Evolutionary conservation across 2,113 vertebrate genomes (phyloP), one percentile per base, ranked within the genome.

Genomic region (Macaca mulatta): DNA sequence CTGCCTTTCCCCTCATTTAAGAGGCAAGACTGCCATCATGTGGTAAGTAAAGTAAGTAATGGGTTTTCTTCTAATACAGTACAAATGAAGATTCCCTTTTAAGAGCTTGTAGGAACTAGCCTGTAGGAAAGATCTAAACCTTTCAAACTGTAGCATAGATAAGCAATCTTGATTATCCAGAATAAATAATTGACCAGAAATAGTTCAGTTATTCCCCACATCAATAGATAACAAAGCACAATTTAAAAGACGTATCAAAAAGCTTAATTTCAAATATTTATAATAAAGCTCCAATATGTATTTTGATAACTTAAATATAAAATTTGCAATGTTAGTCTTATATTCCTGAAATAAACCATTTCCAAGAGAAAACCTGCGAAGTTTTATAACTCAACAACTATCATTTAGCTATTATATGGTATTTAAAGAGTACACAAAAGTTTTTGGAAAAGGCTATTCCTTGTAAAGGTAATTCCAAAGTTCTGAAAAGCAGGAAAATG

Each of bases 11-110:
- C 40, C 40, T 88, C 93, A 93, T 32, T 90, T 83, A 93, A 88
- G 45, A 96, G 80, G 55, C 32, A 84, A 83, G 69, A 90, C 90
- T 79, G 92, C 85, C 95, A 97, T 94, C 89, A 2, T 83, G 89
- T 97, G 92, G 95, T 82, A 88, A 81, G 22, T 64, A 70, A 38
- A 89, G 43, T 55, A 93, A 95, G 14, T 50, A 93, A 16, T 13
- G 80, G 32, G 48, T 67, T 92, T 91, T 94, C 89, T 95, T 67
- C n/a, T 23, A 84, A 75, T 20, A 52, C 1, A 57, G 18, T 11
- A n/a, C 50, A 79, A n/a, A 9, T 25, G 14, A 83, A n/a, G 27
- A 82, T 79, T 61, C 25, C 22, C 84, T 92, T 94, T 55, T 59
- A 57, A 74, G 48, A 74, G 40, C 7, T 70, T 90, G n/a, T 23